These are phyloP conservation scores for Ianthella basta DNA, from an alignment of 37 sponge, comb jelly and placozoan genomes.

Conservation along the genomic window DNA sequence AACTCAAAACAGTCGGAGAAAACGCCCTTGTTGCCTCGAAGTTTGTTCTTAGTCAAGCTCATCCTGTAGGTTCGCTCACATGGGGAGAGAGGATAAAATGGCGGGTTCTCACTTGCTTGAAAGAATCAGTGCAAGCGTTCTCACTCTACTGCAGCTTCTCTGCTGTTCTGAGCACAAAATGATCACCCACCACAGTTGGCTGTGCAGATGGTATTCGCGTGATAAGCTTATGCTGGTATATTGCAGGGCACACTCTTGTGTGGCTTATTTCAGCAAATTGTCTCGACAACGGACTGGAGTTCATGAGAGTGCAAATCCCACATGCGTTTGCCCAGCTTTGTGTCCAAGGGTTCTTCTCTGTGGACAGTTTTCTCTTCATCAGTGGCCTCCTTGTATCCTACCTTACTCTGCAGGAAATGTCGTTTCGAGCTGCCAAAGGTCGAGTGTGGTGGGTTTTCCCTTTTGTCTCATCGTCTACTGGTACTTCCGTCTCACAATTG, in stretches of 20 bases:
- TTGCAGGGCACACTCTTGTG: slow-evolving; percentile 59
- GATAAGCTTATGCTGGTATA: slow-evolving; percentile 90
- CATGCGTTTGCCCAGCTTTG: slow-evolving; percentile 59
- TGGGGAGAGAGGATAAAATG: no score
- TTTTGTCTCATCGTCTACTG: slow-evolving; percentile 68
- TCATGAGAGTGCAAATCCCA: neutral
- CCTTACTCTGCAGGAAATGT: slow-evolving; percentile 71
- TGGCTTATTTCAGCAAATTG: neutral
- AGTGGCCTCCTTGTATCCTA: slow-evolving; percentile 81
- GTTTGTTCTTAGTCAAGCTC: no score
- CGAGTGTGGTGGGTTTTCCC: slow-evolving; percentile 38
- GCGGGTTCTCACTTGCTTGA: neutral
- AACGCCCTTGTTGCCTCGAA: no score
- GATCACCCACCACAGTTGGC: slow-evolving; percentile 64
- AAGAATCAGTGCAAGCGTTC: slow-evolving; percentile 51
- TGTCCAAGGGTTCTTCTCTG: slow-evolving; percentile 65
- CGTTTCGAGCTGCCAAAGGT: no score
- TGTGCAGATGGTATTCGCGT: slow-evolving; percentile 81
- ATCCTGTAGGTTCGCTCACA: no score
- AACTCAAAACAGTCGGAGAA: no score
- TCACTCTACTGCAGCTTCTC: slow-evolving; percentile 73
- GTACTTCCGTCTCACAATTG: slow-evolving; percentile 74
- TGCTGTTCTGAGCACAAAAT: slow-evolving; percentile 59
- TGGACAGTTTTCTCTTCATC: slow-evolving; percentile 83
- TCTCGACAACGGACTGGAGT: slow-evolving; percentile 12